Percentiles rank a stretch among this genome's conserved stretches.
phyloP scores from a whole-genome alignment of 2,113 vertebrate genomes.

The Psammodynastes pulverulentus region DNA sequence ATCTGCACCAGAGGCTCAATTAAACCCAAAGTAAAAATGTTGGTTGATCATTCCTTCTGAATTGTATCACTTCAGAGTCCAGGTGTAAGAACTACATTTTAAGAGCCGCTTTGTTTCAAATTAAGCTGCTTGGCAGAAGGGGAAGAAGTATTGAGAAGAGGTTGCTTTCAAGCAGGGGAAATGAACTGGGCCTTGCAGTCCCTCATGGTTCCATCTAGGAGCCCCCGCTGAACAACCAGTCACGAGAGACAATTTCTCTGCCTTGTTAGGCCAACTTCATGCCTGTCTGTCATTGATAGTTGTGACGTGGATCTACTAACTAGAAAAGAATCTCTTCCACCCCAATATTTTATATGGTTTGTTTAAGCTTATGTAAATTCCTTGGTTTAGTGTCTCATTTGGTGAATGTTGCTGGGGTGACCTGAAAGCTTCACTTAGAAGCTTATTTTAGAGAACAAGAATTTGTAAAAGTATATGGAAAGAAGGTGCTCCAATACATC shows the following conservation, averaged over 20 bases:
- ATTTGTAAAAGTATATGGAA: constrained; percentile 38
- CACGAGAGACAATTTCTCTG: constrained; percentile 36
- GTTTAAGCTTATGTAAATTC: constrained; percentile 49
- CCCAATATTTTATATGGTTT: constrained; percentile 43
- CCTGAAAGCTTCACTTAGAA: constrained; percentile 64
- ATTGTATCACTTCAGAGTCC: not conserved
- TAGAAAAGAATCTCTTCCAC: constrained; percentile 18
- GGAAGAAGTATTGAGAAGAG: not conserved
- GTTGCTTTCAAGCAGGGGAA: not conserved
- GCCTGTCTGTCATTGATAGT: not conserved
- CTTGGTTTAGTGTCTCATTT: constrained; percentile 44
- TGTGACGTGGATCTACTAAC: constrained; percentile 29
- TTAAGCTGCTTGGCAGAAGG: not conserved
- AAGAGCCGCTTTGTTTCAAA: not conserved
- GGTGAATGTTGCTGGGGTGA: constrained; percentile 62
- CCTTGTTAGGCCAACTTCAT: not conserved
- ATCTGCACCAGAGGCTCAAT: not conserved
- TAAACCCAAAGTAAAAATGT: not conserved
- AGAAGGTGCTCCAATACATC: constrained; percentile 7
- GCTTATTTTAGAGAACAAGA: constrained; percentile 47
- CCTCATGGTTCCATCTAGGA: not conserved
- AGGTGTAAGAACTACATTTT: not conserved
- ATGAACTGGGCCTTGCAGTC: not conserved
- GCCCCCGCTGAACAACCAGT: not conserved
- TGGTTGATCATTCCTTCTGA: not conserved